Evolutionary conservation across 2,797 vertebrate genomes (phyloP), one percentile per base, ranked within the genome.

Genomic region (Enteromius unitaeniatus): DNA sequence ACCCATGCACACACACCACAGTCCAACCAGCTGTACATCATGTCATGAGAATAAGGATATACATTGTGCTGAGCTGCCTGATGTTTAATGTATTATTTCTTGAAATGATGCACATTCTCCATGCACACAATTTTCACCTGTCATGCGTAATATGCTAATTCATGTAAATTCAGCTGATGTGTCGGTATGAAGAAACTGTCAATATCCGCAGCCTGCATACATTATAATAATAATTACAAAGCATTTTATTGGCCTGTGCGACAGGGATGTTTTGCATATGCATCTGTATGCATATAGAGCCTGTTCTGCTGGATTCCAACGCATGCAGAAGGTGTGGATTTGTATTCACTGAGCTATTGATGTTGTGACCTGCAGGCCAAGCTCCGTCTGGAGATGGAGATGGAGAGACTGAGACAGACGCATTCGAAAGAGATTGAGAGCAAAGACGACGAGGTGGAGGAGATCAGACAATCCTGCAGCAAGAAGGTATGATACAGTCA

Each of bases 331-430:
- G 15, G 53, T 69, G 21, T 85, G 31, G 21, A 65, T 79, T 68
- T 21, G 28, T 17, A 28, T 78, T 69, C 26, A 49, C 21, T 79
- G 26, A 83, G 60, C 4, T 73, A 47, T 40, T 86, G n/a, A 69
- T 77, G n/a, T 49, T 82, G 47, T 73, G 69, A 73, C 69, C 47
- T 88, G 51, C 86, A 95, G 98, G 96, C 97, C 40, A 99, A 99
- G 87, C 94, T 99, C 53, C 97, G 98, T 73, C 93, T 99, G 68
- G 98, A 99, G 92, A 99, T 99, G 98, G 98, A 99, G 94, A 99
- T 96, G 96, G 97, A 99, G 90, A 91, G 97, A n/a, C 92, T 97
- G 81, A 95, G 97, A 77, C 98, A 99, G 88, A 99, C 95, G 4
- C 97, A 99, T 58, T 94, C 95, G 87, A 99, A 99, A 92, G 98